phyloP scores from a whole-genome alignment of 2,797 vertebrate genomes.

The Sebastes itinus region DNA sequence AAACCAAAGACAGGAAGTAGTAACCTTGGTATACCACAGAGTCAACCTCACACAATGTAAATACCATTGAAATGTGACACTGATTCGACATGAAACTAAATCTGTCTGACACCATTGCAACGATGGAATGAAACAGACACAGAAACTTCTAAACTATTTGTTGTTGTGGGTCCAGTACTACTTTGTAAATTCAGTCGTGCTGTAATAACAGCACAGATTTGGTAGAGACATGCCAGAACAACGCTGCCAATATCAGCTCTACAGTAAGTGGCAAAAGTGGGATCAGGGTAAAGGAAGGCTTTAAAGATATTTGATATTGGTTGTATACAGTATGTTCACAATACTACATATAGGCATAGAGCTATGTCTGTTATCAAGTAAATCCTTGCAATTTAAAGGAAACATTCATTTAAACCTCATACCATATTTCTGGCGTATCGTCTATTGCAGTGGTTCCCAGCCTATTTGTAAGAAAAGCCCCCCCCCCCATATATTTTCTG shows the following conservation, averaged over 20 bases:
- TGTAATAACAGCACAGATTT: slow-evolving; percentile 72
- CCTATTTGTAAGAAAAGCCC: too few species aligned
- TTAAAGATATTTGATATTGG: background rate
- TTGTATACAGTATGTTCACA: background rate
- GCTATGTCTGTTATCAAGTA: background rate
- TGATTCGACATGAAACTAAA: background rate
- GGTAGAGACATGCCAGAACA: slow-evolving; percentile 58
- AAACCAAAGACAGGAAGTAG: slow-evolving; percentile 16
- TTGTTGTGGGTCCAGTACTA: slow-evolving; percentile 7
- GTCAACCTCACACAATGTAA: background rate
- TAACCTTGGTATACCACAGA: slow-evolving; percentile 12
- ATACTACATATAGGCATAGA: background rate
- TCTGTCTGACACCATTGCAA: background rate
- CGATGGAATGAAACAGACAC: background rate
- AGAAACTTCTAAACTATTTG: slow-evolving; percentile 9
- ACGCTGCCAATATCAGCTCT: slow-evolving; percentile 22
- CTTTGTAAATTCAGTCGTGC: slow-evolving; percentile 34
- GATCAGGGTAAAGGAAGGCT: background rate
- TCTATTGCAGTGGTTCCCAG: background rate
- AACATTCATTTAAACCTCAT: background rate
- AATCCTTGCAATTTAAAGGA: background rate
- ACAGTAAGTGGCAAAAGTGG: slow-evolving; percentile 15
- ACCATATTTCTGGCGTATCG: background rate
- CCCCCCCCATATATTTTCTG: too few species aligned
- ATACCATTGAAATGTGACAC: background rate